Base-by-base conservation (phyloP, 2,797 vertebrate genomes). In the Sus cebifrons region DNA sequence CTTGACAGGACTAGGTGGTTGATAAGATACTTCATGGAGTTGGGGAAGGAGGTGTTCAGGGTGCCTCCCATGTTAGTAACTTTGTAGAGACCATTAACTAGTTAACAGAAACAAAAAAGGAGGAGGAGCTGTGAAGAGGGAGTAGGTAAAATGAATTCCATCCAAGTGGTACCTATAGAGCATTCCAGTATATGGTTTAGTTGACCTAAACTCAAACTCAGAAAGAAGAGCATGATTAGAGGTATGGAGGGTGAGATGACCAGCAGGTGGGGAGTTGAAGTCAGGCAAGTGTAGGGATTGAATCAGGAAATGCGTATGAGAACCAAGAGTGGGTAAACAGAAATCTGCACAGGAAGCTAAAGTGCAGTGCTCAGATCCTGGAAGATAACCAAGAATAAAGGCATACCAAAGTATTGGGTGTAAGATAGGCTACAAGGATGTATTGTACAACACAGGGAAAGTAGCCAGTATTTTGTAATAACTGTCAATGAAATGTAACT, bases 1-100 rank as follows among this genome's bases (percentile, higher is more conserved):
- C 60, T 0, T n/a, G n/a, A 20, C 4, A 3, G 0, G 7, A 3
- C 36, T n/a, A 5, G 7, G 2, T 77, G 52, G 2, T 5, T 20
- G 20, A 14, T 6, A 15, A 20, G 20, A 29, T 60, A 17, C 13
- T 65, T 7, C 3, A 15, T 58, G 18, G 23, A 10, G 20, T 29
- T 15, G 9, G 40, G 10, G 3, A 44, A 2, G 27, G 36, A 29
- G 29, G 3, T 0, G 15, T 44, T 73, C 36, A 74, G 56, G 14
- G 44, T 65, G 15, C 32, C 83, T 36, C 23, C 17, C 14, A 27
- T 27, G 49, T 36, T 78, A 52, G 27, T n/a, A 62, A 20, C 27
- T 4, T 44, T 60, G 25, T 82, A 44, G 73, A 17, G 2, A 20
- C 17, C 11, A 32, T 23, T 71, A 44, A 44, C 52, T 32, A 82